Base-by-base conservation (phyloP, 2,888 invertebrate genomes). In the Drosophila acutilabella region DNA sequence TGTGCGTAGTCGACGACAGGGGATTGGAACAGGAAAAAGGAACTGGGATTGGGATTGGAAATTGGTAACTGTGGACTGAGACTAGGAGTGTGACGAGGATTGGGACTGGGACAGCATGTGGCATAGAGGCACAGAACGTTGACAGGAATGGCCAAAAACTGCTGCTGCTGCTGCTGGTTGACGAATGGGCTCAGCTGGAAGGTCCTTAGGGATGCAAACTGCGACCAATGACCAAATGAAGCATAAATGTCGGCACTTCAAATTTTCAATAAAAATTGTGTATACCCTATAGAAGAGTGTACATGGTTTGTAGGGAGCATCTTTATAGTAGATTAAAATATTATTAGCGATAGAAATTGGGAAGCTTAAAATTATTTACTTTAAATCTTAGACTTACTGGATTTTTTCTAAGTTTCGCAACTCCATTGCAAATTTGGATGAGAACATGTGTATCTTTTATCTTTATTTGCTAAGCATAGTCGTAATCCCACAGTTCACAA, bases 1-100 rank as follows among this genome's bases (percentile, higher is more conserved):
- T 88, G 78, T 81, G 78, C 88, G 81, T 80, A 75, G 81, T 48
- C 69, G 84, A 86, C 81, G 87, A 86, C 87, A 87, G 65, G 78
- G 78, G 78, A 72, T 40, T 38, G 68, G 48, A 26, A 71, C 18
- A 23, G 57, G 57, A 20, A 58, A 58, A 26, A 41, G 58, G 50
- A 38, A 74, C 8, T 58, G 62, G 47, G 59, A 64, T 20, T 51
- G 53, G 57, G 23, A 65, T 26, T 44, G 47, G 30, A 30, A 30
- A 30, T 30, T 30, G 30, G 7, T 30, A 8, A 30, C 30, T 30
- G 30, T 30, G 30, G 30, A 30, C 8, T 30, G 57, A n/a, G 50
- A 47, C 38, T 42, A 57, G 44, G 54, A 74, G 53, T 14, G 62
- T 57, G 56, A 54, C 40, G 44, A 52, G 59, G 33, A 44, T 30